Evolutionary conservation across 2,888 invertebrate species (phyloP), one percentile per base, ranked within the genome.

Genomic region (Nesidiocoris tenuis): DNA sequence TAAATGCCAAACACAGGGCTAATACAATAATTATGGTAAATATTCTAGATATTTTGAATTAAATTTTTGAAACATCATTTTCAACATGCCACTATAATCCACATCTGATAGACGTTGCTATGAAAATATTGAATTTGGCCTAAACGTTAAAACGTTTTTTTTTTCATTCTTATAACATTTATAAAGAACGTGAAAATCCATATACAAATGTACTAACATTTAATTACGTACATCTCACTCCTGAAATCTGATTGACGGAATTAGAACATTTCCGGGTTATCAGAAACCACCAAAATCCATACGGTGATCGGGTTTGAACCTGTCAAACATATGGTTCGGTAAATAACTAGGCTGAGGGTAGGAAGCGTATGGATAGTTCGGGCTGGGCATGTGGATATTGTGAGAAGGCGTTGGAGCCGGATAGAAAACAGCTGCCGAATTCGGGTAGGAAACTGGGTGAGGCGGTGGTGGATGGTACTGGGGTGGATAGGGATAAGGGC

Each of bases 311-410:
- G 86, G 85, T 81, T 86, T 86, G 68, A 85, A 83, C 77, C 85
- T 82, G 80, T 86, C 86, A 76, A 86, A 86, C 81, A 86, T 84
- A 80, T 85, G 85, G 79, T 85, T 85, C 23, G 85, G 81, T 61
- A 83, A 80, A 78, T 83, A 84, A 68, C 81, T 66, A 64, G 82
- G 81, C 75, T 82, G 83, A 55, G 82, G 81, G 67, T 83, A 82
- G 61, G 82, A 81, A 80, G 86, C 86, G 80, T 88, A 88, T 0
- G 90, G 89, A 83, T 90, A 91, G 82, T 90, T 90, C 55, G 90
- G 89, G 82, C 89, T 88, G 66, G 90, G 90, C 82, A 90, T 87
- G 82, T 90, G 90, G 79, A 90, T 84, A 77, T 88, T 86, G 61
- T 88, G 87, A 61, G 87, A 83, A 57, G 86, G 83, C 39, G 39